A percentile compares a stretch with the other conserved stretches of the same genome.
phyloP scores from a whole-genome alignment of 2,888 invertebrate genomes.

The Neuroscelio doddi region DNA sequence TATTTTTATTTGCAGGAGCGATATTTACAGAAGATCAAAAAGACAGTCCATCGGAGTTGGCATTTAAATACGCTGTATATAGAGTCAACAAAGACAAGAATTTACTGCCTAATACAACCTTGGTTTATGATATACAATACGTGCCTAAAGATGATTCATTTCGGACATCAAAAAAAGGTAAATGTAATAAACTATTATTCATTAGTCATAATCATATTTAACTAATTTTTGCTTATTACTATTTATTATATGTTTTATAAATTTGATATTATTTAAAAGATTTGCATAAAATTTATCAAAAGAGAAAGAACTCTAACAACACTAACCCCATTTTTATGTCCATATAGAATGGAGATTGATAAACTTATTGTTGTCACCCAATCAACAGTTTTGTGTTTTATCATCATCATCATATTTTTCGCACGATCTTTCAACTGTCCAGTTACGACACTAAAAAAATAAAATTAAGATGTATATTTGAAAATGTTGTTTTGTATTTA shows the following conservation, averaged over 20 bases:
- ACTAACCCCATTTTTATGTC: slow-evolving; percentile 14
- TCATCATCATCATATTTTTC: slow-evolving; percentile 26
- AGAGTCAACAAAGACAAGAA: slow-evolving; percentile 91
- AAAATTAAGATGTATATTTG: too few species aligned
- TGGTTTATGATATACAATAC: slow-evolving; percentile 95
- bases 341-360: neutral
- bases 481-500: too few species aligned
- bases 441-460: too few species aligned
- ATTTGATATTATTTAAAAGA: too few species aligned
- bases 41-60: slow-evolving; percentile 89
- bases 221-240: too few species aligned
- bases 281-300: neutral
- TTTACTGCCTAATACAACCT: slow-evolving; percentile 87
- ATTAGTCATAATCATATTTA: too few species aligned
- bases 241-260: neutral
- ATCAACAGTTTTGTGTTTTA: slow-evolving; percentile 35
- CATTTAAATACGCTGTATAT: slow-evolving; percentile 96
- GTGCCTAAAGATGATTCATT: slow-evolving; percentile 93
- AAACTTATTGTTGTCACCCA: slow-evolving; percentile 12
- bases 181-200: slow-evolving; percentile 53
- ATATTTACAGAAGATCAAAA: slow-evolving; percentile 93
- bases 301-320: neutral
- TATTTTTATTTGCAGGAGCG: slow-evolving; percentile 80
- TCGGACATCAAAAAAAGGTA: slow-evolving; percentile 92
- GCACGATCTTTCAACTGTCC: too few species aligned